A percentile compares a stretch with the other conserved stretches of the same genome.
Conservation (phyloP, 2,113 vertebrate species). For the Ceuthmochares aereus region DNA sequence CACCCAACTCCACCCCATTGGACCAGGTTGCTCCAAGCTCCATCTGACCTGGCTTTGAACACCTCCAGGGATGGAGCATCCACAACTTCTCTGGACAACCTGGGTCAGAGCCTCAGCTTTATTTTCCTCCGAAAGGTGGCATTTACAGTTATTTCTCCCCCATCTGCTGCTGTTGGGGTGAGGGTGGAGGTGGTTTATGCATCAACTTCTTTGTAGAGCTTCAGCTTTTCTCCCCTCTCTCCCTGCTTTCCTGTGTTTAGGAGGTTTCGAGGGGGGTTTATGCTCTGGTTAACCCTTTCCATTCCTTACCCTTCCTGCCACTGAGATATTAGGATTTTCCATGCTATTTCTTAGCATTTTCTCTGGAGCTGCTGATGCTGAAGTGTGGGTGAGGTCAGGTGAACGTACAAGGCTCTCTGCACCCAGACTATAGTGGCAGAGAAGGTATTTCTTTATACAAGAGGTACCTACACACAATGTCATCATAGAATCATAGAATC, state of each 20-base stretch:
- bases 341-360: neutral
- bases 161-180: accelerated
- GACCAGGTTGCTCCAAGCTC: no score
- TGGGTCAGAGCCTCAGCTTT: no score
- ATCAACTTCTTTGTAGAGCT: neutral
- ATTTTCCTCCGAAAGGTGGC: neutral
- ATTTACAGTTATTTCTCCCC: neutral
- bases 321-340: neutral
- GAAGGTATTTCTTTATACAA: neutral
- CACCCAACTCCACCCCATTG: no score
- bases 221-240: neutral
- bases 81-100: no score
- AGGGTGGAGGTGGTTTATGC: neutral
- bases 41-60: no score
- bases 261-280: accelerated
- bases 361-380: neutral
- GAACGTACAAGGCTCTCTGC: accelerated
- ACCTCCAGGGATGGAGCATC: no score
- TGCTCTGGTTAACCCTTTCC: neutral
- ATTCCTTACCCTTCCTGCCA: accelerated
- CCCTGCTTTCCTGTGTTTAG: accelerated
- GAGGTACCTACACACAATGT: neutral
- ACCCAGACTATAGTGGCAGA: neutral
- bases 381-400: neutral
- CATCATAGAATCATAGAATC: no score